phyloP scores from a whole-genome alignment of 2,113 vertebrate species.

The Dasyornis broadbenti region DNA sequence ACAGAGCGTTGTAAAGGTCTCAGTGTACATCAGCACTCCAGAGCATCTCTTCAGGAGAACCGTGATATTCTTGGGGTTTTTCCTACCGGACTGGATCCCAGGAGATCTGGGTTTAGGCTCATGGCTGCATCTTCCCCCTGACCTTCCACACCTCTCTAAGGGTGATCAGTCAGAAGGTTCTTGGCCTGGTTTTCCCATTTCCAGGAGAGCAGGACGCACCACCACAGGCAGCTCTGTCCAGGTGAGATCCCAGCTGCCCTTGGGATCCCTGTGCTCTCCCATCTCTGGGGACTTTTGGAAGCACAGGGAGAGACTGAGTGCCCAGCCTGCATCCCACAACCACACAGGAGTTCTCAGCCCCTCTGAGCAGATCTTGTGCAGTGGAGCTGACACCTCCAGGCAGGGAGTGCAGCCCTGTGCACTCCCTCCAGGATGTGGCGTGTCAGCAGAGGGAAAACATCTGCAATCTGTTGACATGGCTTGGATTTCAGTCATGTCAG shows the following conservation, averaged over 20 bases:
- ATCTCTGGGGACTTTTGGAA: neutral
- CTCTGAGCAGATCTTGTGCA: neutral
- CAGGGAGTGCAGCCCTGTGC: neutral
- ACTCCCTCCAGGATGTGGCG: neutral
- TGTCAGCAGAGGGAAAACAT: constrained; percentile 37
- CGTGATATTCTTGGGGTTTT: neutral
- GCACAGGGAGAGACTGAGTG: neutral
- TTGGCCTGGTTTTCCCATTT: neutral
- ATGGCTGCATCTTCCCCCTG: no score
- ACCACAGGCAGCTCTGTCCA: neutral
- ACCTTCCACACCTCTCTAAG: neutral
- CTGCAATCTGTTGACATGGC: constrained; percentile 1
- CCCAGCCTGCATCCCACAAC: neutral
- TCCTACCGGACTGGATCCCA: neutral
- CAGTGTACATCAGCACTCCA: no score
- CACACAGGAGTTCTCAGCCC: neutral
- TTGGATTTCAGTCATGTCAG: constrained; percentile 9
- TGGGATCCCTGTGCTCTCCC: neutral
- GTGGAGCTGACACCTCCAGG: neutral
- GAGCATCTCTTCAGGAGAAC: no score
- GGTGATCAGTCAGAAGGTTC: neutral
- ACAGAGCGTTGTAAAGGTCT: no score
- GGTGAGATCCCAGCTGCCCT: neutral
- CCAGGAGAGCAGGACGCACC: neutral
- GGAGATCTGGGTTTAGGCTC: neutral